Evolutionary conservation across 2,797 vertebrate genomes (phyloP).

Genomic region (Microcaecilia unicolor): DNA sequence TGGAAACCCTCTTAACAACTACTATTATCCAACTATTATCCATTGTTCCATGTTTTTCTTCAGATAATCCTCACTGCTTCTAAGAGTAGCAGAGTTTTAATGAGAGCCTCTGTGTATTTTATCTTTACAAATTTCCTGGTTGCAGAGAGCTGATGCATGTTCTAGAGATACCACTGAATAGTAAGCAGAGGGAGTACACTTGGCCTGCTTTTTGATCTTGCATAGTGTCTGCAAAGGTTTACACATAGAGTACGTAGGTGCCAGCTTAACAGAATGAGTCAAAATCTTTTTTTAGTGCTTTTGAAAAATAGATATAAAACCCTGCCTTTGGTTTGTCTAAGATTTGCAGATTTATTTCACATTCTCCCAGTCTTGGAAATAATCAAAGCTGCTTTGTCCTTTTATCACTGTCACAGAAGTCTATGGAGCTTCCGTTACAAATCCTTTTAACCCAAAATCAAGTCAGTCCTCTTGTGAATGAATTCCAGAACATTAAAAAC

Average conservation of each 20-base stretch:
- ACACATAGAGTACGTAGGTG: constrained; percentile 25
- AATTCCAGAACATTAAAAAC: neutral
- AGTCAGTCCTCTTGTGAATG: neutral
- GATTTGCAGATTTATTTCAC: constrained; percentile 17
- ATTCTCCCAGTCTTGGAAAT: constrained; percentile 1
- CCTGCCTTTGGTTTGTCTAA: constrained; percentile 15
- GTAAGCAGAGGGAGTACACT: constrained; percentile 8
- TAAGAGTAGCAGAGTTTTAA: constrained; percentile 39
- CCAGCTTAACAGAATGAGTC: constrained; percentile 3
- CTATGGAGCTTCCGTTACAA: constrained; percentile 1
- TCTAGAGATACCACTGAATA: constrained; percentile 16
- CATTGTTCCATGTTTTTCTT: constrained; percentile 54
- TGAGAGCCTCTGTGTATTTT: constrained; percentile 31
- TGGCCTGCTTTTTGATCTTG: constrained; percentile 28
- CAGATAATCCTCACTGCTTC: constrained; percentile 44
- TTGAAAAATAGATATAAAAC: constrained; percentile 12
- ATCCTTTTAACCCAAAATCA: neutral
- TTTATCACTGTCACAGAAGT: neutral
- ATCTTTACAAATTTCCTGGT: constrained; percentile 48
- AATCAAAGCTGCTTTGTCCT: neutral
- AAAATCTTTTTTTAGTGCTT: constrained; percentile 18
- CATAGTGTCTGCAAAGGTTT: constrained; percentile 18
- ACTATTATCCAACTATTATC: no score
- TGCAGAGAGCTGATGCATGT: constrained; percentile 24
- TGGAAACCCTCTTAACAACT: constrained; percentile 13